Evolutionary conservation across 2,113 vertebrate species (phyloP), one percentile per base, ranked within the genome.

Genomic region (Aviceda subcristata): DNA sequence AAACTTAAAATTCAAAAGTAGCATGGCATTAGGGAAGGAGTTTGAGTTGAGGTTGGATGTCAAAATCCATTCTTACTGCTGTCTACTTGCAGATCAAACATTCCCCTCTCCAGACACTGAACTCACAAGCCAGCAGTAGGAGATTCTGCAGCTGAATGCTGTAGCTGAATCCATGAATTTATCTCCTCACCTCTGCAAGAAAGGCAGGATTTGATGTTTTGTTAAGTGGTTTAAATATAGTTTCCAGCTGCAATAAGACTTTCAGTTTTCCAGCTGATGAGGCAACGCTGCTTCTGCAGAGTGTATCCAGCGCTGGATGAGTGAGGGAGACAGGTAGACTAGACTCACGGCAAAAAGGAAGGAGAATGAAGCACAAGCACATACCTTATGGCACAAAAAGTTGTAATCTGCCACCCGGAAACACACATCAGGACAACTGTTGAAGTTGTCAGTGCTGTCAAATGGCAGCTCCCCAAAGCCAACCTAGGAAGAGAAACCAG

Each of bases 371-470:
- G 39, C 43, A 62, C 19, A 60, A 34, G 48, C 53, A 27, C 77
- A 27, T 90, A 99, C 99, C 98, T 99, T 99, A 95, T 99, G 99
- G 97, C 99, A 99, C 86, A 99, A 96, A 68, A 99, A 99, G 96
- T 98, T 97, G 76, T 98, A 99, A 55, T 98, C 98, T 7, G 98
- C 97, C 10, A 99, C 99, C 34, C 97, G 98, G 98, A 99, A 99
- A 96, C 99, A 99, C 78, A 99, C 97, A 2, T 99, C 99, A 0
- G 99, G 99, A 91, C 99, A 99, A 92, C 98, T 99, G 64, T 98
- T 98, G 67, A 99, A 99, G 93, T 97, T 98, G 66, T 99, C 99
- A 0, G 98, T 99, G 92, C 98, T 98, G 85, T 99, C 98, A 92
- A 99, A 99, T 0, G 99, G 99, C 95, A 99, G 98, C 93, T 99